These are phyloP conservation scores for Dendropsophus ebraccatus DNA, from an alignment of 2,113 vertebrate species.

Conservation along the genomic window DNA sequence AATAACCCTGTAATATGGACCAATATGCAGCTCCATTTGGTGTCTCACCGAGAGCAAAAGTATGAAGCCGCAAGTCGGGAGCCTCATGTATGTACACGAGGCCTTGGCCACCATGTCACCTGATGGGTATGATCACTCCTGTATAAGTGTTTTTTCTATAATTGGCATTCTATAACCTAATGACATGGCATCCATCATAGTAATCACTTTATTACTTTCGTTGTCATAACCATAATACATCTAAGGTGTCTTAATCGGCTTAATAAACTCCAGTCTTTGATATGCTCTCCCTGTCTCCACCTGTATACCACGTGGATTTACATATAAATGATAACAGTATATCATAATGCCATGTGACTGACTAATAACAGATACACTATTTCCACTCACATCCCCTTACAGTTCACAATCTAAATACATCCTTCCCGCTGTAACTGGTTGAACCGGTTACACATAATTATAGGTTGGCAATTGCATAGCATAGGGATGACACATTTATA, in stretches of 20 bases:
- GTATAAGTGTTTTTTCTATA: no score
- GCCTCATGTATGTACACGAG: no score
- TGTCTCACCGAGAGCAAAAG: no score
- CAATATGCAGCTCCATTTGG: no score
- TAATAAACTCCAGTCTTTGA: not conserved
- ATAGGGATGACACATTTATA: not conserved
- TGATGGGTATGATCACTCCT: no score
- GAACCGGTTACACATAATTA: not conserved
- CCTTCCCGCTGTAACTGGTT: not conserved
- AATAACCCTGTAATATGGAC: no score
- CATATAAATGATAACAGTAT: constrained; percentile 2
- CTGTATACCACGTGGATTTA: no score
- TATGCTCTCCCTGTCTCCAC: not conserved
- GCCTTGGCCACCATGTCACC: no score
- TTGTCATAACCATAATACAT: not conserved
- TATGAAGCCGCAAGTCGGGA: no score
- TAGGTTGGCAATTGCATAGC: not conserved
- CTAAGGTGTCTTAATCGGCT: not conserved
- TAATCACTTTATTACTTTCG: not conserved
- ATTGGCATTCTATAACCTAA: no score
- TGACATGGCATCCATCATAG: not conserved
- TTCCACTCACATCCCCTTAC: constrained; percentile 15
- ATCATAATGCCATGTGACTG: not conserved
- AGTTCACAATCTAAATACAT: not conserved
- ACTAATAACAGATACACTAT: constrained; percentile 14